Conservation (phyloP, 2,113 vertebrate genomes). For the Gracilinanus agilis region DNA sequence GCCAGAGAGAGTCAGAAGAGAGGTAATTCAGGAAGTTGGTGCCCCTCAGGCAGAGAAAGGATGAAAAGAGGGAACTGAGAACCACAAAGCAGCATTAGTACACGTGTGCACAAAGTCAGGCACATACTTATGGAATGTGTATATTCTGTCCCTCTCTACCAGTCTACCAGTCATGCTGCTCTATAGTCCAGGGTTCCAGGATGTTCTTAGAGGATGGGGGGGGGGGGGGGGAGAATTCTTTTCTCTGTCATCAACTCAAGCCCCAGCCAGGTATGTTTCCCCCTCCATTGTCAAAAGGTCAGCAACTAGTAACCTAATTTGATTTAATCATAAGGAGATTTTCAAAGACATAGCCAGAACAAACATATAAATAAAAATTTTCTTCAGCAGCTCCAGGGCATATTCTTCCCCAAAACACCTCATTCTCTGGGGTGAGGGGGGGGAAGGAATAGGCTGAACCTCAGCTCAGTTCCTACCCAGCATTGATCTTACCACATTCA, state of each 20-base stretch:
- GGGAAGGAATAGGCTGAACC: background rate
- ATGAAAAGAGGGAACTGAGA: background rate
- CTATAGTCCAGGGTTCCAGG: background rate
- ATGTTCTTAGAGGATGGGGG: background rate
- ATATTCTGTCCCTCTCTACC: no score
- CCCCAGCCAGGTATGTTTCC: background rate
- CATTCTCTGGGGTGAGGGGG: background rate
- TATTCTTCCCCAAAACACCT: background rate
- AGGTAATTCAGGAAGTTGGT: background rate
- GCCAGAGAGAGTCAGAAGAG: background rate
- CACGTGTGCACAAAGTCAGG: background rate
- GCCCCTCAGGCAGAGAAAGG: background rate
- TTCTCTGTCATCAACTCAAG: background rate
- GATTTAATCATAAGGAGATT: background rate
- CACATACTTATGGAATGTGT: background rate
- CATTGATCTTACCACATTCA: background rate
- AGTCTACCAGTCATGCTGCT: background rate
- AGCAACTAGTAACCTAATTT: background rate
- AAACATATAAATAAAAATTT: background rate
- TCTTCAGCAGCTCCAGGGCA: background rate
- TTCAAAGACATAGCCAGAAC: background rate
- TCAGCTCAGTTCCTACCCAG: background rate
- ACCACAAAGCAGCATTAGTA: background rate
- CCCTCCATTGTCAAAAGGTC: background rate
- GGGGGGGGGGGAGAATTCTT: background rate